Conservation (phyloP, 2,113 vertebrate genomes). For the Smithornis capensis region DNA sequence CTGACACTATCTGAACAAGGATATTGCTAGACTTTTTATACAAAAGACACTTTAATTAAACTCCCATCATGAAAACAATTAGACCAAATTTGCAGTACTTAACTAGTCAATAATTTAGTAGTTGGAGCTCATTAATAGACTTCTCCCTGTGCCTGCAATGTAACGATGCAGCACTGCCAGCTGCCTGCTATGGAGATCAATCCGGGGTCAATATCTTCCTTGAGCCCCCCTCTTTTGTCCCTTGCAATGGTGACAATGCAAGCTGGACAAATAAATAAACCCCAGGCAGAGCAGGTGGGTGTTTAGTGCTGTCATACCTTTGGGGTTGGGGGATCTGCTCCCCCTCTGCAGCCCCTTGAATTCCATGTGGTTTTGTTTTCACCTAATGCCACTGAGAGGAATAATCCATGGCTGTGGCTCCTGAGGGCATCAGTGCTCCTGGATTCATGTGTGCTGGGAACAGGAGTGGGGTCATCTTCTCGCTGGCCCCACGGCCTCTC, state of each 20-base stretch:
- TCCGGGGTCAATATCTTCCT: slow-evolving; percentile 4
- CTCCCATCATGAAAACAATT: slow-evolving; percentile 70
- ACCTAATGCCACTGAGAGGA: background rate
- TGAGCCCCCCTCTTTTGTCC: background rate
- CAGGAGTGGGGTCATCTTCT: background rate
- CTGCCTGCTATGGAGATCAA: slow-evolving; percentile 37
- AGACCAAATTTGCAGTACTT: slow-evolving; percentile 67
- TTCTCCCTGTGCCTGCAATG: slow-evolving; percentile 50
- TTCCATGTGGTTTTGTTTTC: background rate
- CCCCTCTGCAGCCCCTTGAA: background rate
- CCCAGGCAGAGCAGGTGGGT: background rate
- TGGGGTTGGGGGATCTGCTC: background rate
- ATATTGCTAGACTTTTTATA: background rate
- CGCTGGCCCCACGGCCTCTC: accelerated
- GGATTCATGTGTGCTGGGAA: accelerated
- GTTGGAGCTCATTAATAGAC: slow-evolving; percentile 68
- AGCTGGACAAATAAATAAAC: background rate
- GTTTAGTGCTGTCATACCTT: background rate
- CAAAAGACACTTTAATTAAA: slow-evolving; percentile 73
- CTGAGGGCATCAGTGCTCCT: accelerated
- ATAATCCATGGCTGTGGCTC: accelerated
- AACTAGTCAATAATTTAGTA: slow-evolving; percentile 73
- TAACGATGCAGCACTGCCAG: background rate
- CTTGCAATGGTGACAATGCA: background rate
- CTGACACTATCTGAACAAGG: background rate